Evolutionary conservation across 1,140 invertebrate genomes (phyloP), one percentile per base, ranked within the genome.

Genomic region (Formica selysi): DNA sequence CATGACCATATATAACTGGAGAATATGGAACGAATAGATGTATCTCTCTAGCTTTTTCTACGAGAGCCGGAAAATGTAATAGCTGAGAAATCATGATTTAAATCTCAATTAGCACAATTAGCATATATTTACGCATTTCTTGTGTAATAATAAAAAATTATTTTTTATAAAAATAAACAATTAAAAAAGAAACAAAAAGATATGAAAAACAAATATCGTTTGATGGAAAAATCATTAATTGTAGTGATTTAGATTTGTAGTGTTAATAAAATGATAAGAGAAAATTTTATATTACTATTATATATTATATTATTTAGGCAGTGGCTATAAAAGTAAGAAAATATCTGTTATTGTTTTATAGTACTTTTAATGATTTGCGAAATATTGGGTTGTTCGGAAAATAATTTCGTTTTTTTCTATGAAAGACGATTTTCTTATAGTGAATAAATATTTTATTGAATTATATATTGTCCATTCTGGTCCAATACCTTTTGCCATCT

Each of bases 91-190:
- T 8, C 6, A 32, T 11, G 19, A 73, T 16, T 71, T 57, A 22
- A 62, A 73, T 61, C 26, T 73, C 10, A 71, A 32, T 80, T 71
- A 71, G 11, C n/a, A 19, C 16, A 32, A 59, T n/a, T 70, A 2
- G 2, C 36, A 10, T 57, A 51, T 13, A 38, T 41, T 36, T 38
- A 38, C n/a, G 2, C 26, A 29, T 80, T 54, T 38, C 38, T 38
- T 73, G 13, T 11, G 44, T 22, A 11, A 54, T 32, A 8, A 73
- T 22, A 41, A n/a, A 44, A 41, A 22, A 1, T 32, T 32, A 29
- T 29, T 32, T 32, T 32, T 32, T 32, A 32, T 32, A 59, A 16
- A 51, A 48, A 48, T 1, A 11, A 41, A 41, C 7, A 57, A 38
- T 38, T 13, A 57, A 7, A 41, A 16, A 26, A 48, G 7, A 19